phyloP scores from a whole-genome alignment of 2,888 invertebrate genomes.

The Drosophila mercatorum region DNA sequence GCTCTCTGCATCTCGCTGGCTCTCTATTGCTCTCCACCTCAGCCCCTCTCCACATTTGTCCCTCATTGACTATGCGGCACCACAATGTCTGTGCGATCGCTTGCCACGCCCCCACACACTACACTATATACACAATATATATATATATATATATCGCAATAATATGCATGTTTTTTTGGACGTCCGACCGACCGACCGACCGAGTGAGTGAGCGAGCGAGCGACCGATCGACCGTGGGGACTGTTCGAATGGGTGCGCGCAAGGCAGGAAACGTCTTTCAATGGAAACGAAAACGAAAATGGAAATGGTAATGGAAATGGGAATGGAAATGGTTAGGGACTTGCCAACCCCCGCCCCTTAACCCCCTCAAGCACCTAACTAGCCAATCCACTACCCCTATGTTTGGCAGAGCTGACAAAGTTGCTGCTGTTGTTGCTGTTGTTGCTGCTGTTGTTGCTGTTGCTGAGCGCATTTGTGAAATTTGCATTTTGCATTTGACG shows the following conservation, averaged over 20 bases:
- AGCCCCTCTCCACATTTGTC: neutral
- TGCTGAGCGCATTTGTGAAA: slow-evolving; percentile 16
- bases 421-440: slow-evolving; percentile 28
- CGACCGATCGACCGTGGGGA: neutral
- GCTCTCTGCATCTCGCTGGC: neutral
- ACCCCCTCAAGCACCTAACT: neutral
- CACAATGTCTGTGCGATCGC: slow-evolving; percentile 33
- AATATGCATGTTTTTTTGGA: slow-evolving; percentile 8
- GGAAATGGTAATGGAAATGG: slow-evolving; percentile 60
- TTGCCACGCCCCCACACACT: neutral
- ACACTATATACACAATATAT: neutral
- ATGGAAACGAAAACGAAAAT: slow-evolving; percentile 78
- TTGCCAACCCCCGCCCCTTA: neutral
- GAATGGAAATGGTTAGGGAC: slow-evolving; percentile 34
- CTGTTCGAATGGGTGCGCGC: slow-evolving; percentile 12
- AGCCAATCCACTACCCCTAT: neutral
- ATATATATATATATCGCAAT: slow-evolving; percentile 6
- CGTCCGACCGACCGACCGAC: neutral
- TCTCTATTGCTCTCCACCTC: neutral
- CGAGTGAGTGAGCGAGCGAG: neutral
- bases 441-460: slow-evolving; percentile 28
- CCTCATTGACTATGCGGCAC: slow-evolving; percentile 23
- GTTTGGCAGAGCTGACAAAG: slow-evolving; percentile 21
- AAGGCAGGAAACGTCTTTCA: slow-evolving; percentile 76
- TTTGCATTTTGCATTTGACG: slow-evolving; percentile 52